Conservation (phyloP, 2,113 vertebrate genomes). For the Proterorhinus semilunaris region DNA sequence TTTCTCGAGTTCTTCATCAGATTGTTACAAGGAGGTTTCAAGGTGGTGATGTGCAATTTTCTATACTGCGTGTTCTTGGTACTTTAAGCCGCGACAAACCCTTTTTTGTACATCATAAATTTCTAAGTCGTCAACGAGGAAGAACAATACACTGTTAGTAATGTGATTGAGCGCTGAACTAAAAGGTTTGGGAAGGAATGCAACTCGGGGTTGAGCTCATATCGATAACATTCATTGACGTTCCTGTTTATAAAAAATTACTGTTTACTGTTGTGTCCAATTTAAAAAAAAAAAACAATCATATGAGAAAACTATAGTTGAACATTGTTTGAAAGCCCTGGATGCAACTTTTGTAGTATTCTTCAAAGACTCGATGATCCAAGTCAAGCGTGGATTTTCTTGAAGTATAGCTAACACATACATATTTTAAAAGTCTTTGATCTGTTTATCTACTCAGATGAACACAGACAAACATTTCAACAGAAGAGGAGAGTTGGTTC, state of each 20-base stretch:
- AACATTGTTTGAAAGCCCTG: not conserved
- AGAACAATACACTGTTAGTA: too few species aligned
- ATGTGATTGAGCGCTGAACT: too few species aligned
- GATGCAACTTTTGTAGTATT: not conserved
- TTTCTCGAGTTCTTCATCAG: constrained; percentile 14
- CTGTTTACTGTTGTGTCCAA: too few species aligned
- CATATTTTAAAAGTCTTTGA: not conserved
- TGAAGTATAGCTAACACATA: not conserved
- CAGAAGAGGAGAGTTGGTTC: not conserved
- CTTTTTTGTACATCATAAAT: too few species aligned
- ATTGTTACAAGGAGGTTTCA: constrained; percentile 1
- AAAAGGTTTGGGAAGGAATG: too few species aligned
- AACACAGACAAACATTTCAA: not conserved
- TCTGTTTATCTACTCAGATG: not conserved
- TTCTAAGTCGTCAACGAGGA: too few species aligned
- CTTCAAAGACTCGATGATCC: not conserved
- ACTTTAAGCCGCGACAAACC: too few species aligned
- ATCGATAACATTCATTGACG: too few species aligned
- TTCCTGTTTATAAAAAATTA: too few species aligned
- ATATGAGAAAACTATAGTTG: not conserved
- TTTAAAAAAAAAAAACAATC: not conserved
- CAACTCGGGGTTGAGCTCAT: too few species aligned
- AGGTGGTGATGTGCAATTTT: not conserved
- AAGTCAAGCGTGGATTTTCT: not conserved
- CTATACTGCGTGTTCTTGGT: too few species aligned